Conservation (phyloP, 1,140 invertebrate genomes). For the Acromyrmex charruanus region DNA sequence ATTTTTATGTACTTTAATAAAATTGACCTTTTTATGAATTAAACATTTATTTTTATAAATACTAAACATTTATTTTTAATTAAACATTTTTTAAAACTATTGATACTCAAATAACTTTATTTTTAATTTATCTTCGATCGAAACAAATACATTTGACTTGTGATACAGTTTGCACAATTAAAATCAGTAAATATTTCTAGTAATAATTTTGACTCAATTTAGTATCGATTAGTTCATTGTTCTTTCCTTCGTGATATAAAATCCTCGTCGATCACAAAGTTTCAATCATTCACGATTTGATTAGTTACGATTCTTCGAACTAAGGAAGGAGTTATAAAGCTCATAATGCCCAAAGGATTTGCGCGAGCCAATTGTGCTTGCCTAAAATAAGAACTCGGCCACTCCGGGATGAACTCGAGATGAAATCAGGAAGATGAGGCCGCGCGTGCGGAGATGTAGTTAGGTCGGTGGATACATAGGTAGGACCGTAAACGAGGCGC, state of each 20-base stretch:
- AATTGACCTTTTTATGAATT: no score
- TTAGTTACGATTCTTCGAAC: background rate
- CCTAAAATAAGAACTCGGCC: conserved; percentile 37
- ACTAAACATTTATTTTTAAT: background rate
- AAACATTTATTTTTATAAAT: no score
- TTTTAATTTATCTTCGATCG: background rate
- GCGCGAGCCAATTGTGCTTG: conserved; percentile 16
- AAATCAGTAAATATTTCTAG: background rate
- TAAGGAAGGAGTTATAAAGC: background rate
- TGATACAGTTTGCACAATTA: background rate
- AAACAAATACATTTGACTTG: background rate
- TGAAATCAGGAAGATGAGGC: conserved; percentile 38
- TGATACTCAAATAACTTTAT: background rate
- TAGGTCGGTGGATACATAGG: conserved; percentile 59
- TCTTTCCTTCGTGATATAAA: background rate
- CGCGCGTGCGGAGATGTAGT: conserved; percentile 28
- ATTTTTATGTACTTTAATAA: no score
- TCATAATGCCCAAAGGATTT: background rate
- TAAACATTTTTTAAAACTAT: background rate
- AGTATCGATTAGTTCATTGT: background rate
- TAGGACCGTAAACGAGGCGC: conserved; percentile 63
- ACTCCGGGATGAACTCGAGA: conserved; percentile 39
- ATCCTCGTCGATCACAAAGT: background rate
- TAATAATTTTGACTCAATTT: background rate
- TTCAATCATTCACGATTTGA: background rate